Evolutionary conservation across 2,113 vertebrate species (phyloP).

Genomic region (Struthio camelus): DNA sequence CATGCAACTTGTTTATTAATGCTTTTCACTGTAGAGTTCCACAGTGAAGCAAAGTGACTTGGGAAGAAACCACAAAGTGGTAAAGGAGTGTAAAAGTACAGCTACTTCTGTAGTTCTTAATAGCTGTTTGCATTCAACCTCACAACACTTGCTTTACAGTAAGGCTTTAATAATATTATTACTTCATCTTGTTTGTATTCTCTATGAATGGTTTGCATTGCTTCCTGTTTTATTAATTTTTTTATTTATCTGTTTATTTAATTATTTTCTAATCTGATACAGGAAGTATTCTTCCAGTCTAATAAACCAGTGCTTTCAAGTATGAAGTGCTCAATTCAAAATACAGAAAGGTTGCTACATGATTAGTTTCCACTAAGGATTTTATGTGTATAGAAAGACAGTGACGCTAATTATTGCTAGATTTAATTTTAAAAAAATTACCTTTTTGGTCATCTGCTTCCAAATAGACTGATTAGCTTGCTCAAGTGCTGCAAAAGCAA

Average conservation of each 20-base stretch:
- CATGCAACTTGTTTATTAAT: neutral
- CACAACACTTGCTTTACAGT: neutral
- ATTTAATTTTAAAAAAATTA: neutral
- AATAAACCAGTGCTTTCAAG: neutral
- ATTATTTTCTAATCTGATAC: neutral
- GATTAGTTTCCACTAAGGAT: neutral
- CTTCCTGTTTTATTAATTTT: constrained; percentile 5
- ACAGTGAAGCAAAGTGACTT: neutral
- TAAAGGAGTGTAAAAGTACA: neutral
- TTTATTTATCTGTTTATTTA: no score
- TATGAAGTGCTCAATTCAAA: neutral
- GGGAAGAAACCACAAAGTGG: neutral
- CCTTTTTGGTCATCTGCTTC: neutral
- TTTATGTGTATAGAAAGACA: neutral
- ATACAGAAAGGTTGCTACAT: neutral
- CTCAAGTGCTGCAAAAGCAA: neutral
- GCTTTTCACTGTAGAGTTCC: neutral
- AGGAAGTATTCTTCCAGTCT: neutral
- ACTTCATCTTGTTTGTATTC: constrained; percentile 3
- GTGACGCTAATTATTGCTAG: neutral
- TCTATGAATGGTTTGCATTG: neutral
- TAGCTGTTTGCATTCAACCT: neutral
- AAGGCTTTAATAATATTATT: neutral
- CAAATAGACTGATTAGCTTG: neutral
- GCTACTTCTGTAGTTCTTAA: neutral